A percentile compares a stretch with the other conserved stretches of the same genome.
These are phyloP conservation scores for Rhabditoides inermis DNA, from an alignment of 2,888 invertebrate species.

Conservation along the genomic window DNA sequence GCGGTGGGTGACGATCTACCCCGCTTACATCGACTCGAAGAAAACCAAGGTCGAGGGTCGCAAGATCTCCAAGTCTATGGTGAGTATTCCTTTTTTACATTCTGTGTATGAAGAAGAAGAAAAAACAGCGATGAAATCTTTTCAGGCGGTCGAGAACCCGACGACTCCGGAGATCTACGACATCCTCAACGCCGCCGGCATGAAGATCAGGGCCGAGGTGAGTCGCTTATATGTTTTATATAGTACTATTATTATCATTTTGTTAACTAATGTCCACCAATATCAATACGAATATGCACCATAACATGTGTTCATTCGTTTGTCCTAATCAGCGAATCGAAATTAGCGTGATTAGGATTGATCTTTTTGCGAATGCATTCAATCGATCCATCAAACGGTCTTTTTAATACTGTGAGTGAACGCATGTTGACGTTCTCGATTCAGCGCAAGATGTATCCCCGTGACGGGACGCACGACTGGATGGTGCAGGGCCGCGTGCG, in stretches of 20 bases:
- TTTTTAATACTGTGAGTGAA: no score
- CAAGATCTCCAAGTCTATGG: constrained; percentile 69
- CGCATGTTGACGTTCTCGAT: no score
- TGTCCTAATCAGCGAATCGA: no score
- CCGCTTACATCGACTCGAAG: constrained; percentile 87
- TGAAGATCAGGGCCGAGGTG: constrained; percentile 75
- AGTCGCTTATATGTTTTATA: no score
- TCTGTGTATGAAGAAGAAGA: neutral
- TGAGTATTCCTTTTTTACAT: constrained; percentile 23
- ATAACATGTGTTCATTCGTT: no score
- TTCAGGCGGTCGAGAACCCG: constrained; percentile 81
- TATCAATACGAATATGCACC: no score
- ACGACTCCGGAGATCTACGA: constrained; percentile 88
- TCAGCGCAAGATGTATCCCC: constrained; percentile 69
- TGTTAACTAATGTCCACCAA: no score
- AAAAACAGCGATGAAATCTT: constrained; percentile 2
- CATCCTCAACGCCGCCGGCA: constrained; percentile 71
- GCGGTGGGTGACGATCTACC: constrained; percentile 87
- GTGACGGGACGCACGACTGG: constrained; percentile 79
- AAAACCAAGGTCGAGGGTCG: constrained; percentile 83
- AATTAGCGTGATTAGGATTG: no score
- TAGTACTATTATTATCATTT: no score
- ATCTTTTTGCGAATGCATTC: no score
- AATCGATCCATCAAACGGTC: no score
- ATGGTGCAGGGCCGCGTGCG: constrained; percentile 77